Evolutionary conservation across 2,888 invertebrate species (phyloP).

Genomic region (Alviniconcha strummeri): DNA sequence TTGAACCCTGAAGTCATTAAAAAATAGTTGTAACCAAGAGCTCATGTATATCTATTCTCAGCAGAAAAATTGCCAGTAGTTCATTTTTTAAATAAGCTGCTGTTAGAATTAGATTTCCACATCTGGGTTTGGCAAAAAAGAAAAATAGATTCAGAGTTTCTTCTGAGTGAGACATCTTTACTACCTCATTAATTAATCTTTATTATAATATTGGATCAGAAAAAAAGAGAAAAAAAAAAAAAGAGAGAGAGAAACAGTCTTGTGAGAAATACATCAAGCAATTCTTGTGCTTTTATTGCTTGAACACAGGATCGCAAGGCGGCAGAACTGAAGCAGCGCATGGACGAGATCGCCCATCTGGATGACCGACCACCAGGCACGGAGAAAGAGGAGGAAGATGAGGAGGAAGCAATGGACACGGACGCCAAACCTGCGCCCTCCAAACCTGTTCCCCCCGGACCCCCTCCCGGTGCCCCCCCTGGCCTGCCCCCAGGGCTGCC

Average conservation of each 20-base stretch:
- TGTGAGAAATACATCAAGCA: no score
- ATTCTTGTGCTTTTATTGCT: neutral
- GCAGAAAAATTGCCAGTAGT: neutral
- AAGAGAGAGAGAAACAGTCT: no score
- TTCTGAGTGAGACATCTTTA: no score
- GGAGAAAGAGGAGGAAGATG: constrained; percentile 34
- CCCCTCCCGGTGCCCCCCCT: constrained; percentile 65
- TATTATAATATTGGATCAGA: no score
- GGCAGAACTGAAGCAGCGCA: constrained; percentile 27
- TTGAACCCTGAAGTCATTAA: neutral
- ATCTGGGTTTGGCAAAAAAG: no score
- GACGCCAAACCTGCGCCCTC: constrained; percentile 31
- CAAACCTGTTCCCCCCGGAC: constrained; percentile 53
- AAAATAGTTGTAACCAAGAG: neutral
- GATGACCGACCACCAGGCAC: constrained; percentile 42
- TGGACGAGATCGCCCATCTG: constrained; percentile 39
- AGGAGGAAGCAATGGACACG: constrained; percentile 36
- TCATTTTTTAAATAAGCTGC: neutral
- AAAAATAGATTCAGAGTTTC: no score
- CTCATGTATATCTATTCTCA: neutral
- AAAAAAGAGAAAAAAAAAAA: no score
- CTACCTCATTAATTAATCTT: no score
- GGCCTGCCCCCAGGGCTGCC: constrained; percentile 61
- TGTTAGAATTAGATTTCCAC: no score
- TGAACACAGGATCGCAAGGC: constrained; percentile 11